Evolutionary conservation across 2,797 vertebrate genomes (phyloP).

Genomic region (Denticeps clupeoides): DNA sequence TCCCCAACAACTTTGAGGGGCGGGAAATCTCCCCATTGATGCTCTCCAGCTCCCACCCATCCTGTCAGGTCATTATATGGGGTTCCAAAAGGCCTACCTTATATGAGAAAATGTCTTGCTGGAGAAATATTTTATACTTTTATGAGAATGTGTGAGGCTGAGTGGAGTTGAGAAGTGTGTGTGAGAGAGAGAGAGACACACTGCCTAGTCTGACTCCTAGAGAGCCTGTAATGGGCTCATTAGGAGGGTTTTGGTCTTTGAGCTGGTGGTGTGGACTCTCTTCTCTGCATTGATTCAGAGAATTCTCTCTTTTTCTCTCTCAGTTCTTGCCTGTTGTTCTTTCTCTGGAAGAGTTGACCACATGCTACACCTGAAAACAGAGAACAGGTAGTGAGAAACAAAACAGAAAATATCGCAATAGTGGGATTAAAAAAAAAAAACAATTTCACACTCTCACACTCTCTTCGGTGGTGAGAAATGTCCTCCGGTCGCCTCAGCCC

Average conservation of each 20-base stretch:
- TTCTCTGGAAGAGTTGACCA: too few species aligned
- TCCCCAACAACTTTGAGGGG: too few species aligned
- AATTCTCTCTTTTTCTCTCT: neutral
- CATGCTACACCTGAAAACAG: conserved; percentile 29
- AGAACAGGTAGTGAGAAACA: conserved; percentile 53
- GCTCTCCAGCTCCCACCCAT: too few species aligned
- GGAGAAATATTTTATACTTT: too few species aligned
- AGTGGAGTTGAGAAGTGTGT: neutral
- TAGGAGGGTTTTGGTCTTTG: neutral
- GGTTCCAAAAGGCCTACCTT: too few species aligned
- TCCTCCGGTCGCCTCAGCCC: conserved; percentile 16
- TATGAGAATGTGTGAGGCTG: neutral
- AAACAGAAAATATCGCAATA: conserved; percentile 27
- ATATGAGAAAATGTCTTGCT: too few species aligned
- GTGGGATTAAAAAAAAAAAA: conserved; percentile 14
- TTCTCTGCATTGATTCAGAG: conserved; percentile 1
- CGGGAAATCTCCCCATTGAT: too few species aligned
- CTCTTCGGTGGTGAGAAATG: conserved; percentile 2
- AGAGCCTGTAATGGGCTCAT: neutral
- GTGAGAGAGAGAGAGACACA: neutral
- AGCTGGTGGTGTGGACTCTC: neutral
- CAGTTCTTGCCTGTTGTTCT: neutral
- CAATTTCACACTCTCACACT: too few species aligned
- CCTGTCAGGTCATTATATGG: too few species aligned
- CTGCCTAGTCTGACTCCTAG: neutral